Base-by-base conservation (phyloP, 2,888 invertebrate genomes). In the Pediacus dermestoides region DNA sequence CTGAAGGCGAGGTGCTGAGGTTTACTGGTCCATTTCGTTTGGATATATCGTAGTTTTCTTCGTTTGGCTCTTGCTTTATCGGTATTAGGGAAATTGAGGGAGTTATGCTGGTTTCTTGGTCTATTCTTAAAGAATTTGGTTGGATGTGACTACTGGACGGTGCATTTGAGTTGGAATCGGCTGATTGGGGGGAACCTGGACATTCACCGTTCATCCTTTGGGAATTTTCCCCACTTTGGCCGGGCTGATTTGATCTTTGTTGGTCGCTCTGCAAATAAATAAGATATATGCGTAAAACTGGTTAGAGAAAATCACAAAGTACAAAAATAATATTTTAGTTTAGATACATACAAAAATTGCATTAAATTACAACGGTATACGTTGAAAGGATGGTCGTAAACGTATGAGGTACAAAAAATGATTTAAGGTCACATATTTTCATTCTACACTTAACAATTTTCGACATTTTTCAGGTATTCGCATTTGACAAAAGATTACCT, bases 31-130 rank as follows among this genome's bases (percentile, higher is more conserved):
- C 70, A 39, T 68, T 70, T 38, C 66, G 49, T 49, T 67, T 69
- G 6, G 55, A 43, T 6, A 40, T 52, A 7, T 72, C 73, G 37
- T 70, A 71, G 34, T 68, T 60, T 39, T 75, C 76, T 38, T 76
- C 75, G 40, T 70, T 70, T 35, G 74, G 75, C 54, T 75, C 76
- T 58, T 85, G 86, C 69, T 89, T 88, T 52, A 89, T 88, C 41
- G 88, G 88, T 72, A 89, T 88, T 36, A 89, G 73, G 23, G 88
- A 88, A 57, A 89, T 88, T 48, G 88, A 88, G 12, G 88, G 88
- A 55, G 88, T 88, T 62, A 88, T 88, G 55, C 74, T 73, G 27
- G 75, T 75, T 53, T 76, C 75, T 52, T 68, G 68, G 30, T 70
- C 69, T 48, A 68, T 55, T 43, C 64, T 50, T 21, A 67, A 48